Conservation (phyloP, 1,140 invertebrate genomes). For the Neodiprion pinetum region DNA sequence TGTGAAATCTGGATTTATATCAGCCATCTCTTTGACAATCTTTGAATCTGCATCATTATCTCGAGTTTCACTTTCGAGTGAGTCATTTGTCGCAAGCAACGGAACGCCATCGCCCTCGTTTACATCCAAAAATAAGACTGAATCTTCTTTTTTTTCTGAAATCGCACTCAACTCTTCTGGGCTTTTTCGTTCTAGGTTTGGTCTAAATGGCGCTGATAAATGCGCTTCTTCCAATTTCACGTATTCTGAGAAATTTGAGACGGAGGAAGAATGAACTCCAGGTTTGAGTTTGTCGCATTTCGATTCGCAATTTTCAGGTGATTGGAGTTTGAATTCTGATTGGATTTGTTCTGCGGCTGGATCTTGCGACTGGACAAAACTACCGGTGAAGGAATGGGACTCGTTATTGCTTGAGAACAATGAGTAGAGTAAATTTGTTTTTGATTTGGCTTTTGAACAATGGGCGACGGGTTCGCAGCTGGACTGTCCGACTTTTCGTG, state of each 20-base stretch:
- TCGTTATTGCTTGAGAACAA: conserved; percentile 54
- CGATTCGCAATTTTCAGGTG: conserved; percentile 23
- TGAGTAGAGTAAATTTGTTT: conserved; percentile 45
- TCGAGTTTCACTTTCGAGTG: background rate
- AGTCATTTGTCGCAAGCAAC: background rate
- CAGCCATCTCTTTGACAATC: background rate
- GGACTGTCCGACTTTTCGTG: background rate
- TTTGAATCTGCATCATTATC: background rate
- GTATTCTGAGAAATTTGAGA: conserved; percentile 45
- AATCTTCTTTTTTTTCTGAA: background rate
- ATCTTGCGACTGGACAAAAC: conserved; percentile 39
- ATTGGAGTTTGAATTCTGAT: conserved; percentile 22
- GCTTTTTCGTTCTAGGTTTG: conserved; percentile 48
- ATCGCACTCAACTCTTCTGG: conserved; percentile 6
- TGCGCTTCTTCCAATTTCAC: conserved; percentile 65
- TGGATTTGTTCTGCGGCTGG: conserved; percentile 24
- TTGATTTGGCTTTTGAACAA: background rate
- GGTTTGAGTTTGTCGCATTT: conserved; percentile 27
- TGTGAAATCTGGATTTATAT: background rate
- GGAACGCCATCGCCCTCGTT: background rate
- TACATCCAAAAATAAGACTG: background rate
- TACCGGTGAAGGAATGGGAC: conserved; percentile 51
- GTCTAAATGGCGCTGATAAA: conserved; percentile 60
- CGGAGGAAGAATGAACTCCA: background rate
- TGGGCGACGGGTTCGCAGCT: background rate